A percentile compares a stretch with the other conserved stretches of the same genome.
phyloP scores from a whole-genome alignment of 2,888 invertebrate species.

The Gastracanthus pulcherrimus region DNA sequence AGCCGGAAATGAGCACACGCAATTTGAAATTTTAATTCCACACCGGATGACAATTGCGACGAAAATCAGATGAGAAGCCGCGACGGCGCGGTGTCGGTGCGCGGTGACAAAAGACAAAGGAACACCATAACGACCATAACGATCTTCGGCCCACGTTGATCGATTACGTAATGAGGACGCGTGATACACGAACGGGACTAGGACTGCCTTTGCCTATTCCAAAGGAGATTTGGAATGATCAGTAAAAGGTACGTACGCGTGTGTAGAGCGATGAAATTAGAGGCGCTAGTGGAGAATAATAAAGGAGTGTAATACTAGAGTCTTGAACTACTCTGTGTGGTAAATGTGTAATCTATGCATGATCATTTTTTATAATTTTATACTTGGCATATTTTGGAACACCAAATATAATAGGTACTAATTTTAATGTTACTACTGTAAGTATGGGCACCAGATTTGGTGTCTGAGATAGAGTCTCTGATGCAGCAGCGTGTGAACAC shows the following conservation, averaged over 20 bases:
- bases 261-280: background rate
- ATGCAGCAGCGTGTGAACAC: too few relatives aligned
- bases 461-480: too few relatives aligned
- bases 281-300: background rate
- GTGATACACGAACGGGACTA: background rate
- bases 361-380: too few relatives aligned
- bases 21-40: conserved; percentile 21
- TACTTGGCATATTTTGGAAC: too few relatives aligned
- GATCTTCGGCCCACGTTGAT: background rate
- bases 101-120: background rate
- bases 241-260: background rate
- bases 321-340: too few relatives aligned
- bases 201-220: too few relatives aligned
- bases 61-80: background rate
- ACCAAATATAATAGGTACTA: too few relatives aligned
- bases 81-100: background rate
- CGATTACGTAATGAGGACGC: background rate
- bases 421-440: too few relatives aligned
- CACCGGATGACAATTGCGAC: background rate
- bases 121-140: background rate
- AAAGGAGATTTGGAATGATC: background rate
- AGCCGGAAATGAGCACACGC: conserved; percentile 21
- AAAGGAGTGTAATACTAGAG: too few relatives aligned
- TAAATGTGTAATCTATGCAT: too few relatives aligned
- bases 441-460: too few relatives aligned